Base-by-base conservation (phyloP, 1,140 invertebrate species). In the Coptotermes formosanus region DNA sequence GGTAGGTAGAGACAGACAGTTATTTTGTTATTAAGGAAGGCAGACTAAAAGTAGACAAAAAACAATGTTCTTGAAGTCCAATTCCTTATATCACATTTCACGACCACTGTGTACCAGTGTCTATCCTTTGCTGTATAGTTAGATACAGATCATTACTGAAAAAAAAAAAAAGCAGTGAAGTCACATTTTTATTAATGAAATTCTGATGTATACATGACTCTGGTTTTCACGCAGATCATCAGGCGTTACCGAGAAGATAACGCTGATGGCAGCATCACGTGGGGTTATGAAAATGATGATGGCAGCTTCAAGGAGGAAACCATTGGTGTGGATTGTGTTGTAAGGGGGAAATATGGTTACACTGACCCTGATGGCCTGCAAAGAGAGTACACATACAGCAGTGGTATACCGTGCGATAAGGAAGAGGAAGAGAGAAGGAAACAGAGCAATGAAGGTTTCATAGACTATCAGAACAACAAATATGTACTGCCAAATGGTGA, bases 231-330 rank as follows among this genome's bases (percentile, higher is more conserved):
- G 21, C 86, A 92, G 91, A 92, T 91, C 3, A 89, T 92, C 43
- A 89, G 90, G n/a, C 88, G 91, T 83, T 97, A 94, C 91, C 93
- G 95, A 82, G 95, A 96, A 85, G 96, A 96, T 88, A 96, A 96
- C 88, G 92, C 94, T 69, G 96, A 97, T 88, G 96, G 96, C 12
- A 96, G 94, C 87, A 97, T 97, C 86, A 95, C 95, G 0, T 97
- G 96, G 96, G 96, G 96, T 83, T 97, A 95, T 89, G 96, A 96
- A 91, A 97, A 96, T 89, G 96, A 96, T 86, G 95, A 96, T 89
- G 95, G 95, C 23, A 93, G 93, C 6, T 96, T 95, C 89, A 97
- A 97, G 89, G 96, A 97, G 89, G 96, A 97, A 90, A 93, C 94
- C 12, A 96, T 96, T 88, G 96, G 96, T 85, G 92, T 93, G 25